Evolutionary conservation across 2,113 vertebrate genomes (phyloP), one percentile per base, ranked within the genome.

Genomic region (Ibidorhyncha struthersii): DNA sequence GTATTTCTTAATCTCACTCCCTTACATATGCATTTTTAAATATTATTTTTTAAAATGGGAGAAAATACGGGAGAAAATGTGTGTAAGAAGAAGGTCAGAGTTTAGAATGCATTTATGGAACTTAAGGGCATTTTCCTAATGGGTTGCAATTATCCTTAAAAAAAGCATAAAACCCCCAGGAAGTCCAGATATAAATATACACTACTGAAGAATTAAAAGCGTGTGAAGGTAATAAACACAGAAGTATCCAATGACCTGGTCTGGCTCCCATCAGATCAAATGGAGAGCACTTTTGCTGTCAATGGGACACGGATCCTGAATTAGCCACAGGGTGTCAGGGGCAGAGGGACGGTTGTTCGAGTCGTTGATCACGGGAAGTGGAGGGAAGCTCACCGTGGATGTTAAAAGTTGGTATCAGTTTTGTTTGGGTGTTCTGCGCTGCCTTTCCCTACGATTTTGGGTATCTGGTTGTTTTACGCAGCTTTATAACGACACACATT

Each of bases 161-260:
- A 86, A 92, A 61, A 92, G 53, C 36, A 82, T 72, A 89, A 84
- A 84, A 11, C 20, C 53, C 43, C 32, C 58, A 96, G 94, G 81
- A 96, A 91, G 81, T n/a, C 30, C 73, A 84, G 61, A 66, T 92
- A 91, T 89, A 96, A 96, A 89, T 86, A 91, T 47, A 82, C 77
- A 40, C 65, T 79, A 40, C 49, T 0, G 0, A 69, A 87, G 89
- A 96, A 97, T 85, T 94, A 72, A 84, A 91, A 93, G n/a, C 49
- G 14, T 9, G 8, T 76, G 89, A 80, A 92, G 62, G 74, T 94
- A 95, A 91, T 92, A 96, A 96, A 95, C 70, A 90, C 43, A 87
- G 62, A 66, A 65, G 45, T 91, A 91, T 93, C 90, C 66, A 52
- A 18, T 96, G 95, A 90, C 84, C 61, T 38, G n/a, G 59, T 84